These are phyloP conservation scores for Amphibalanus amphitrite DNA, from an alignment of 1,140 invertebrate species.

Conservation along the genomic window DNA sequence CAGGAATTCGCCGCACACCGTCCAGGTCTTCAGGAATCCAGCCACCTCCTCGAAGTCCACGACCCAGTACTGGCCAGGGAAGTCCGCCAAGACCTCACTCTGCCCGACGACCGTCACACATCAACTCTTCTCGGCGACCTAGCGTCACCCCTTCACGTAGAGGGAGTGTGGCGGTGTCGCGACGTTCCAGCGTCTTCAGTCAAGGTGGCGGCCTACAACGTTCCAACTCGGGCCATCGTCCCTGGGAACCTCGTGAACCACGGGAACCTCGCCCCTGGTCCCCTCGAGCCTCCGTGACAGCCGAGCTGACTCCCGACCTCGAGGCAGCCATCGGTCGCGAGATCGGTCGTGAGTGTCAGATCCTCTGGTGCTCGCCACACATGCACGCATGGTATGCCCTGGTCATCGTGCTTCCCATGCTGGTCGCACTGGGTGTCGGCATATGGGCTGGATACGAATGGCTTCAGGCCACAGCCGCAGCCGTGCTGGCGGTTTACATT, in stretches of 20 bases:
- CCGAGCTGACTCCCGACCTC: not conserved
- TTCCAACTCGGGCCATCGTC: too few relatives aligned
- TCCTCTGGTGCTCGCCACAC: not conserved
- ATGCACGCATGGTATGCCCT: not conserved
- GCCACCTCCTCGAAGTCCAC: too few relatives aligned
- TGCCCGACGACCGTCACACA: too few relatives aligned
- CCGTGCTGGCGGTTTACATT: not conserved
- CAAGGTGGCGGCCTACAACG: too few relatives aligned
- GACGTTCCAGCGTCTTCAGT: too few relatives aligned
- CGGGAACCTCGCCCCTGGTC: not conserved
- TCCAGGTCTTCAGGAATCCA: too few relatives aligned
- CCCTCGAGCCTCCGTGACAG: not conserved
- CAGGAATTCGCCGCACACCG: too few relatives aligned
- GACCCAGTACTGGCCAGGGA: too few relatives aligned
- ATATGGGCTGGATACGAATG: not conserved
- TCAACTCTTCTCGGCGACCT: too few relatives aligned
- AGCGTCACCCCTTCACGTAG: too few relatives aligned
- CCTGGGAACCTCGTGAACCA: not conserved
- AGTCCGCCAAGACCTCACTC: too few relatives aligned
- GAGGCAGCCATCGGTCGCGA: not conserved
- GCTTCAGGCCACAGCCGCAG: not conserved
- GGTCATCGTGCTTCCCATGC: not conserved
- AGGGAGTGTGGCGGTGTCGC: too few relatives aligned
- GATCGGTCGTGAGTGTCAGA: not conserved
- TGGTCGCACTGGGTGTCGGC: not conserved